A percentile compares a stretch with the other conserved stretches of the same genome.
phyloP scores from a whole-genome alignment of 2,113 vertebrate genomes.

The Myodes glareolus region DNA sequence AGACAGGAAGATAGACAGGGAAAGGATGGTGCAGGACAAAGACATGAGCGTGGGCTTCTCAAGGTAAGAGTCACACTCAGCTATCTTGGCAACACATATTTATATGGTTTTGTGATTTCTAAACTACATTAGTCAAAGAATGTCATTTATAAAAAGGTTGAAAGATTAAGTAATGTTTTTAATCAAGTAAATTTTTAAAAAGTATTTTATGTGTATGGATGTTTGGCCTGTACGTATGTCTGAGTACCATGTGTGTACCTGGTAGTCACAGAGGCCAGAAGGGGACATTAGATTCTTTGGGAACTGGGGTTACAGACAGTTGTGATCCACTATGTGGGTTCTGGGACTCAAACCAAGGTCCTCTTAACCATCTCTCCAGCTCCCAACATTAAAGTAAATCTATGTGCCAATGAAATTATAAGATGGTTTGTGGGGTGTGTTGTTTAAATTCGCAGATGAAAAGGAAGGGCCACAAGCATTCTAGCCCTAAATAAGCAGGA shows the following conservation, averaged over 20 bases:
- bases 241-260: not conserved
- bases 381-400: not conserved
- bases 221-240: not conserved
- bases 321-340: not conserved
- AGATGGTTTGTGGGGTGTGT: not conserved
- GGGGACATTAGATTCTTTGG: not conserved
- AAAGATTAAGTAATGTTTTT: not conserved
- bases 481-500: not conserved
- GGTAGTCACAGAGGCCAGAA: not conserved
- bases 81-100: not conserved
- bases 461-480: not conserved
- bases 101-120: not conserved
- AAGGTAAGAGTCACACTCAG: not conserved
- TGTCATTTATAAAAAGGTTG: not conserved
- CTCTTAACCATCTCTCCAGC: not conserved
- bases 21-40: not conserved
- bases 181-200: not conserved
- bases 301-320: not conserved
- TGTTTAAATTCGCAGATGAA: not conserved
- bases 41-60: no score
- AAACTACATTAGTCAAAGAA: not conserved
- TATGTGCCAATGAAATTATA: not conserved
- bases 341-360: not conserved
- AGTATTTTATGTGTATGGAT: not conserved
- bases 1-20: no score